These are phyloP conservation scores for Melanogrammus aeglefinus DNA, from an alignment of 2,797 vertebrate genomes.

Conservation along the genomic window DNA sequence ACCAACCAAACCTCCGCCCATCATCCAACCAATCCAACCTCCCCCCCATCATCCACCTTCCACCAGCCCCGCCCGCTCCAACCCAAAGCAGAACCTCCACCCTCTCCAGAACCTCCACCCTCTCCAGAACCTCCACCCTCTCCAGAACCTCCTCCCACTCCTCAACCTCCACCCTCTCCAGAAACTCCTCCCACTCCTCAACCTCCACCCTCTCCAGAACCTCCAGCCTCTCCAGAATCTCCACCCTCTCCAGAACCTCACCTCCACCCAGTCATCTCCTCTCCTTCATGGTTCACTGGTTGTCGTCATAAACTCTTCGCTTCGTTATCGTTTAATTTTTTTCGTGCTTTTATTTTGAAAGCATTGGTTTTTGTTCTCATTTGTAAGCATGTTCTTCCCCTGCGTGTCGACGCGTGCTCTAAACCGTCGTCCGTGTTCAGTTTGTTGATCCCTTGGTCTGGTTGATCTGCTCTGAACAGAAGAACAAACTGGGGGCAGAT, in stretches of 20 bases:
- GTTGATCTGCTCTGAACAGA: not conserved
- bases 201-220: not conserved
- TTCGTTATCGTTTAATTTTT: not conserved
- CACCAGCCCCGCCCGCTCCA: not conserved
- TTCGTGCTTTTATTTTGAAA: not conserved
- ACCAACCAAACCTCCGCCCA: too few relatives aligned
- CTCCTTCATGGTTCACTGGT: not conserved
- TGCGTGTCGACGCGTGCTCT: not conserved
- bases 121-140: too few relatives aligned
- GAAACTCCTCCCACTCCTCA: too few relatives aligned
- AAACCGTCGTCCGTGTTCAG: not conserved
- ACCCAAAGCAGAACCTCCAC: too few relatives aligned
- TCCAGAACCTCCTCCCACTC: too few relatives aligned
- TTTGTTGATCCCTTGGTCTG: not conserved
- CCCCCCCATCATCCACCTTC: not conserved
- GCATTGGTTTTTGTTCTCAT: not conserved
- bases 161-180: not conserved
- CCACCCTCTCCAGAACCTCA: too few relatives aligned
- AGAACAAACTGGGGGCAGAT: too few relatives aligned
- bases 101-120: too few relatives aligned
- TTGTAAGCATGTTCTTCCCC: not conserved
- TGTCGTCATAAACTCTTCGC: not conserved
- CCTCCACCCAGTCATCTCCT: not conserved
- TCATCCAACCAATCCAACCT: not conserved
- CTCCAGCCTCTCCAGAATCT: too few relatives aligned